phyloP scores from a whole-genome alignment of 2,797 vertebrate species.

The Macrochelys suwanniensis region DNA sequence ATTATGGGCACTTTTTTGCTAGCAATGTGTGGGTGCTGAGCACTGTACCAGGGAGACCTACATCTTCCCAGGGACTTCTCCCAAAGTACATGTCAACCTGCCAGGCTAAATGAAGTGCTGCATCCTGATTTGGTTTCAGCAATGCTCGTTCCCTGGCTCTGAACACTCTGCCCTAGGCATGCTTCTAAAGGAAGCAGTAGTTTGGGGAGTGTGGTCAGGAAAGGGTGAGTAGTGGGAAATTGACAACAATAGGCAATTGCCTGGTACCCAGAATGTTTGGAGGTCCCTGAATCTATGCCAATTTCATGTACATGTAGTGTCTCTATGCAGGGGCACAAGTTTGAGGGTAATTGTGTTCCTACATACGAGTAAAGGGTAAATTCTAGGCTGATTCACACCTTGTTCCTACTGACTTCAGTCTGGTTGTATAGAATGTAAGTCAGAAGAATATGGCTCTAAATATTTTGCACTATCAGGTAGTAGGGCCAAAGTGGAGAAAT shows the following conservation, averaged over 20 bases:
- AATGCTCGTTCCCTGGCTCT: slow-evolving; percentile 34
- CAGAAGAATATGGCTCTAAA: not conserved
- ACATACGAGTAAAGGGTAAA: not conserved
- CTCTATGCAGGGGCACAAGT: not conserved
- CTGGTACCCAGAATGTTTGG: not conserved
- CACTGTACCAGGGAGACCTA: not conserved
- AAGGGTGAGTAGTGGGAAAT: not conserved
- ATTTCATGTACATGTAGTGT: not conserved
- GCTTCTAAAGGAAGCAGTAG: not conserved
- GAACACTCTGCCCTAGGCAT: slow-evolving; percentile 12
- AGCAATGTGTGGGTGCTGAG: not conserved
- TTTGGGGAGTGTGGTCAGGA: slow-evolving; percentile 1
- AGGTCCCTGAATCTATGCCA: not conserved
- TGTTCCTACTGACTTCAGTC: not conserved
- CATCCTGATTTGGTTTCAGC: slow-evolving; percentile 22
- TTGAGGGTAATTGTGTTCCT: not conserved
- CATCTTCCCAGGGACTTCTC: slow-evolving; percentile 39
- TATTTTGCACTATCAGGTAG: not conserved
- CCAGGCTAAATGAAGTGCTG: not conserved
- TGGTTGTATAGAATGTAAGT: not conserved
- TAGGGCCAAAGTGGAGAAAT: not conserved
- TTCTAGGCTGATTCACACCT: not conserved
- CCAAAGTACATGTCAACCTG: slow-evolving; percentile 37
- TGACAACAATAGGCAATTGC: not conserved
- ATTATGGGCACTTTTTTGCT: not conserved